Percentiles rank a stretch among this genome's conserved stretches.
These are phyloP conservation scores for Elegia similella DNA, from an alignment of 2,888 invertebrate genomes.

Conservation along the genomic window DNA sequence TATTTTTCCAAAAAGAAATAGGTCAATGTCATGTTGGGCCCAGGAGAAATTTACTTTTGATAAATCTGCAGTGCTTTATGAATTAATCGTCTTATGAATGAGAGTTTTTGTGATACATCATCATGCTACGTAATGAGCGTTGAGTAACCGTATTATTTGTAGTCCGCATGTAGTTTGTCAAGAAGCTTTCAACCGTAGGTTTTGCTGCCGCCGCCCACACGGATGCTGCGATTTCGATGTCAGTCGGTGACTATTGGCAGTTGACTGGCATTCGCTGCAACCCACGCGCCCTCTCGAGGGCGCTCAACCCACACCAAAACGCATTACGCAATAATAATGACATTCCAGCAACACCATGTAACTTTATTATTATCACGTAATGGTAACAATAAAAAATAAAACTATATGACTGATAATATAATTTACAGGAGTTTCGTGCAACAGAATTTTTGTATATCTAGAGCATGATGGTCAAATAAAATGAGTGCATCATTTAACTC, in stretches of 20 bases:
- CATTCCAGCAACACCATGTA: conserved; percentile 30
- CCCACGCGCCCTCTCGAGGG: conserved; percentile 63
- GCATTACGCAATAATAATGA: conserved; percentile 35
- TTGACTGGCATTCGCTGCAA: conserved; percentile 40
- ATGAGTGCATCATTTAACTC: too few relatives aligned
- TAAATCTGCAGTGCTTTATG: neutral
- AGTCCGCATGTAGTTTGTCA: conserved; percentile 44
- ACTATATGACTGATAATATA: too few relatives aligned
- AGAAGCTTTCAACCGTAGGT: conserved; percentile 54
- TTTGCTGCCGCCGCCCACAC: conserved; percentile 61
- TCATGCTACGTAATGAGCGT: conserved; percentile 42
- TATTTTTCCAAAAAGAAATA: too few relatives aligned
- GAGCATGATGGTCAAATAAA: too few relatives aligned
- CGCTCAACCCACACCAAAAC: conserved; percentile 55
- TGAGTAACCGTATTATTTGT: conserved; percentile 48
- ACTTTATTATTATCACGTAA: neutral
- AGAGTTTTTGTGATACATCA: conserved; percentile 31
- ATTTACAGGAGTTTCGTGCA: too few relatives aligned
- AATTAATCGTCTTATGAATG: conserved; percentile 35
- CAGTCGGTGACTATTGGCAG: conserved; percentile 45
- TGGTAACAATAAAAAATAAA: too few relatives aligned
- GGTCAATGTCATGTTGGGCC: too few relatives aligned
- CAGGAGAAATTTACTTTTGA: neutral
- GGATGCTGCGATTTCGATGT: conserved; percentile 44
- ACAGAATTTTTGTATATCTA: too few relatives aligned